Percentiles rank a stretch among this genome's conserved stretches.
These are phyloP conservation scores for Clivina fossor DNA, from an alignment of 2,888 invertebrate species.

Conservation along the genomic window DNA sequence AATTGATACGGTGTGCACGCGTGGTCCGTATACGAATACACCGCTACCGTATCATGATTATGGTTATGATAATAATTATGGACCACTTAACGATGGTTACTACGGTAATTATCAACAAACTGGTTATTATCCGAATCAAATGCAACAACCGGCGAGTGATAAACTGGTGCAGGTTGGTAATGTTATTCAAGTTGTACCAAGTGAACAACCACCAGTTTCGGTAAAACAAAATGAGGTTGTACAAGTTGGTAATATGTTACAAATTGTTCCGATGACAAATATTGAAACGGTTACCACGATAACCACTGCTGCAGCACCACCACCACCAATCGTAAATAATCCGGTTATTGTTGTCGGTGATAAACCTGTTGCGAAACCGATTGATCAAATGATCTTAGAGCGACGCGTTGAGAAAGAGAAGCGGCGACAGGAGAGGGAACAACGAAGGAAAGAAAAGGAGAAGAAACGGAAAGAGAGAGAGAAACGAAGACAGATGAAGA, in stretches of 20 bases:
- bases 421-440: constrained; percentile 49
- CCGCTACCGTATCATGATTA: constrained; percentile 16
- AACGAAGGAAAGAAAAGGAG: constrained; percentile 50
- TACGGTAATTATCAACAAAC: constrained; percentile 13
- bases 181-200: constrained; percentile 62
- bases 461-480: constrained; percentile 49
- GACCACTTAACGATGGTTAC: constrained; percentile 1
- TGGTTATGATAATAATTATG: constrained; percentile 17
- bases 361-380: too few relatives aligned
- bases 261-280: constrained; percentile 59
- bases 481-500: constrained; percentile 48
- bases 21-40: constrained; percentile 23
- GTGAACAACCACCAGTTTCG: constrained; percentile 47
- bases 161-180: constrained; percentile 59
- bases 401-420: constrained; percentile 49
- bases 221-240: too few relatives aligned
- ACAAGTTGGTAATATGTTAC: constrained; percentile 63
- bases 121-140: constrained; percentile 14
- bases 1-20: constrained; percentile 32
- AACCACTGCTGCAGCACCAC: constrained; percentile 16
- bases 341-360: too few relatives aligned
- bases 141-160: constrained; percentile 20
- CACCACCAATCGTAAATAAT: too few relatives aligned
- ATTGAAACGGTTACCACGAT: constrained; percentile 5
- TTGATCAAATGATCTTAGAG: constrained; percentile 43